These are phyloP conservation scores for Zeugodacus cucurbitae DNA, from an alignment of 1,140 invertebrate genomes.

Conservation along the genomic window DNA sequence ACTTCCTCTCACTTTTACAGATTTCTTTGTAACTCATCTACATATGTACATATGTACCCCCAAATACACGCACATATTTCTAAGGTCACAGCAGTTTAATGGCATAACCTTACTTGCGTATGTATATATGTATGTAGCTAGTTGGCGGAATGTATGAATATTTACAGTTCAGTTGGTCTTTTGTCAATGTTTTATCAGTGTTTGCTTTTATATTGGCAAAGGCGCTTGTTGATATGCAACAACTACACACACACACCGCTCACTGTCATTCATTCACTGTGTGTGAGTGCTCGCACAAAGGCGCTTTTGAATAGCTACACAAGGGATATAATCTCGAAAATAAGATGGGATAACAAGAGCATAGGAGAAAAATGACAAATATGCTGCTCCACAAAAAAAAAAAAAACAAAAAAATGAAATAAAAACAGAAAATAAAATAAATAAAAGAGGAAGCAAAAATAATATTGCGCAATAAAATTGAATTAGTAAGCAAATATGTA, in stretches of 20 bases:
- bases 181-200: neutral
- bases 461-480: too few species aligned
- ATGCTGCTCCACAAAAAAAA: neutral
- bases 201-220: neutral
- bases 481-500: too few species aligned
- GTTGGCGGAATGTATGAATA: neutral
- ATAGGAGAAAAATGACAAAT: neutral
- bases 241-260: neutral
- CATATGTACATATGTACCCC: neutral
- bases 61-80: neutral
- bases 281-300: neutral
- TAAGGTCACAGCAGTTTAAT: neutral
- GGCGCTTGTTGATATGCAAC: neutral
- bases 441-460: too few species aligned
- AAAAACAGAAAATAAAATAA: neutral
- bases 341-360: neutral
- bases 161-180: constrained; percentile 14
- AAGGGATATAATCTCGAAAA: neutral
- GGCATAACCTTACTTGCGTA: neutral
- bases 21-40: neutral
- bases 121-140: neutral
- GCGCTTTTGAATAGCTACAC: neutral
- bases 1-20: neutral
- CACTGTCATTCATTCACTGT: neutral
- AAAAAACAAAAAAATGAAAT: neutral